Conservation (phyloP, 2,888 invertebrate species). For the Artemia sinica region DNA sequence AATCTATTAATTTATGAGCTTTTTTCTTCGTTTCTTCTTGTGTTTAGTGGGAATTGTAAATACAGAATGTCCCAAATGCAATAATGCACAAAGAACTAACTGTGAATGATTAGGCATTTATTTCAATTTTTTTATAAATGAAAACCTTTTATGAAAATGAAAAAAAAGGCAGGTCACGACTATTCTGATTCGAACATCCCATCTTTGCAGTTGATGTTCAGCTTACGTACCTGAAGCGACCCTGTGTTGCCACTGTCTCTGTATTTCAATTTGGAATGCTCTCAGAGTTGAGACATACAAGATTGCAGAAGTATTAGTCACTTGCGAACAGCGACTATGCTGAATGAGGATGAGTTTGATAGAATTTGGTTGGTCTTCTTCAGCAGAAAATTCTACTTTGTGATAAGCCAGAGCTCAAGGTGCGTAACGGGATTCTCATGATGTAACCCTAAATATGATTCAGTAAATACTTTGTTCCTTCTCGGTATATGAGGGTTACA, state of each 20-base stretch:
- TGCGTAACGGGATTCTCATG: background rate
- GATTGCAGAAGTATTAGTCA: constrained; percentile 50
- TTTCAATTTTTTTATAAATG: too few relatives aligned
- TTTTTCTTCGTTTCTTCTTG: too few relatives aligned
- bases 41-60: too few relatives aligned
- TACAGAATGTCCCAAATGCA: too few relatives aligned
- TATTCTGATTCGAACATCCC: constrained; percentile 11
- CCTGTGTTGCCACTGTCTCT: constrained; percentile 71
- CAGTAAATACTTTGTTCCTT: too few relatives aligned
- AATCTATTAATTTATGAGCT: too few relatives aligned
- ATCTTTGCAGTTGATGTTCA: constrained; percentile 46
- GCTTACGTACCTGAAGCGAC: constrained; percentile 55
- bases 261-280: constrained; percentile 74
- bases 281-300: constrained; percentile 50
- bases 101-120: too few relatives aligned
- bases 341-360: constrained; percentile 61
- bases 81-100: too few relatives aligned
- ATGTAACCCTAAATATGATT: background rate
- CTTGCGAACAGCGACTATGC: constrained; percentile 51
- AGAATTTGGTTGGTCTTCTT: constrained; percentile 62
- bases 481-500: too few relatives aligned
- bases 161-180: too few relatives aligned
- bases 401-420: constrained; percentile 33
- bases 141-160: too few relatives aligned
- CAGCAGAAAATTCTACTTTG: constrained; percentile 59